Base-by-base conservation (phyloP, 2,888 invertebrate species). In the Dendrolimus pini region DNA sequence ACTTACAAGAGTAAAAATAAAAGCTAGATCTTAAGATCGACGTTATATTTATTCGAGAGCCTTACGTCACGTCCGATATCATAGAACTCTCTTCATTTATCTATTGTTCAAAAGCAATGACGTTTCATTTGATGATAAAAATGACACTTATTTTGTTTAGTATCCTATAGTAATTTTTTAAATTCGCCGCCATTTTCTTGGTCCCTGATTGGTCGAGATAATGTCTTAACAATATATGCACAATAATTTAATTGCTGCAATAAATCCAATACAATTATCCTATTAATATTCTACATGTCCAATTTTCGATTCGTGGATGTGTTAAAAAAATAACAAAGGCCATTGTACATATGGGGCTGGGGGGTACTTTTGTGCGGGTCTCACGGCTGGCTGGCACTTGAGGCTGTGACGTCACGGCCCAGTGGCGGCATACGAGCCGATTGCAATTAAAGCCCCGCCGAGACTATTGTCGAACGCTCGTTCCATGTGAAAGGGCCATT, bases 401-500 rank as follows among this genome's bases (percentile, higher is more conserved):
- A 12, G 30, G 57, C 12, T n/a, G 56, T 9, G 52, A 9, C 55
- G 42, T 14, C 18, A n/a, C 52, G 41, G 42, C 54, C 52, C 41
- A 54, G 56, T 58, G 57, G 54, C 47, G 47, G 47, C 47, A 63
- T 55, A 63, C 61, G 64, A 63, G 67, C 66, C 64, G 66, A 67
- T 69, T 60, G 69, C 71, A 74, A 75, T 75, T 75, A 74, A 71
- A 74, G 70, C 67, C 61, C 68, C 65, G 60, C 59, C 63, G 47
- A 47, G 47, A 47, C 47, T 64, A 67, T 70, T 72, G 70, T 70
- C 61, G 67, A 47, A 47, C 47, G 12, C 47, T 64, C 71, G 71
- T 62, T 69, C 69, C 67, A 67, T 61, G 68, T 68, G 66, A 64
- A 75, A 71, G 67, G 65, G 67, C 75, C 69, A 71, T 75, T 74